A percentile compares a stretch with the other conserved stretches of the same genome.
Conservation (phyloP, 1,140 invertebrate species). For the Drosophila sulfurigaster region DNA sequence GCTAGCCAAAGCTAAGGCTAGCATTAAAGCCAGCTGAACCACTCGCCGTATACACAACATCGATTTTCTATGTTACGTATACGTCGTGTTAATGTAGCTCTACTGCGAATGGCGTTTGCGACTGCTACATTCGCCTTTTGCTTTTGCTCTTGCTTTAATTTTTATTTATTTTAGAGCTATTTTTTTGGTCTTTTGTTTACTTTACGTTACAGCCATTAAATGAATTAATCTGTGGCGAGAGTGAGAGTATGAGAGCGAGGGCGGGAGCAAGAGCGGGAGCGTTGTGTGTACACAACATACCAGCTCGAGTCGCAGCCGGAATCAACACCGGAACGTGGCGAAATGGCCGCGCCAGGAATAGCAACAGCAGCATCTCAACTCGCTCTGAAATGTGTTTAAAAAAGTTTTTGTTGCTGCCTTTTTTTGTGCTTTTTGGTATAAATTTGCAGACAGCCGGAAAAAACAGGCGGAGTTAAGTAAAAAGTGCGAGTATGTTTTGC, state of each 20-base stretch:
- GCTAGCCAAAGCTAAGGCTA: slow-evolving; percentile 14
- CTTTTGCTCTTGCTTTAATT: slow-evolving; percentile 42
- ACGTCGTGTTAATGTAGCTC: slow-evolving; percentile 12
- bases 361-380: slow-evolving; percentile 31
- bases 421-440: slow-evolving; percentile 51
- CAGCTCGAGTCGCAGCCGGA: slow-evolving; percentile 15
- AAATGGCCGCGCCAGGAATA: slow-evolving; percentile 36
- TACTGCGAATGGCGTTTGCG: not conserved
- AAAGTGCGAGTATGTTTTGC: slow-evolving; percentile 47
- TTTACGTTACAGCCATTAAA: slow-evolving; percentile 62
- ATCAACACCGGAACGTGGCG: slow-evolving; percentile 42
- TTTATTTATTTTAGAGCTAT: slow-evolving; percentile 58
- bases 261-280: not conserved
- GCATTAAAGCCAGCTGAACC: slow-evolving; percentile 10
- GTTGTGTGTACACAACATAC: slow-evolving; percentile 3
- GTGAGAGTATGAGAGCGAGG: not conserved
- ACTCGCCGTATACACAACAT: slow-evolving; percentile 48
- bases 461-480: slow-evolving; percentile 26
- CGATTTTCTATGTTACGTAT: slow-evolving; percentile 44
- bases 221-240: slow-evolving; percentile 66
- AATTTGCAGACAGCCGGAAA: slow-evolving; percentile 55
- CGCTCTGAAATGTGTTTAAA: slow-evolving; percentile 25
- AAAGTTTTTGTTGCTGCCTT: slow-evolving; percentile 47
- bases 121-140: not conserved
- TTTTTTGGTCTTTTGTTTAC: slow-evolving; percentile 39